Evolutionary conservation across 2,888 invertebrate genomes (phyloP).

Genomic region (Drosophila diplacantha): DNA sequence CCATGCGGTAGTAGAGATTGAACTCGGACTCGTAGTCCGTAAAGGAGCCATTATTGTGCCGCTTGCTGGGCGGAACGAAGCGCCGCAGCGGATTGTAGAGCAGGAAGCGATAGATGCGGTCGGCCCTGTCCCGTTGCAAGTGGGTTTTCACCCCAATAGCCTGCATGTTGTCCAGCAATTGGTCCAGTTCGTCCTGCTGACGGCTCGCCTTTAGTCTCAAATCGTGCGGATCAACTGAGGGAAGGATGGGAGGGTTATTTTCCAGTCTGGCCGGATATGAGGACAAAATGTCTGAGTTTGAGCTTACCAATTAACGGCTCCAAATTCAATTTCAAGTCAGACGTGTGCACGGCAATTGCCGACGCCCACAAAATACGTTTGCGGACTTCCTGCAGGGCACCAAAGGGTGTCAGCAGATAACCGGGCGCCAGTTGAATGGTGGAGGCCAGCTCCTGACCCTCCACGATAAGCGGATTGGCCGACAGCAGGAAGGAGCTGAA

Average conservation of each 20-base stretch:
- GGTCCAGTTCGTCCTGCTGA: conserved; percentile 72
- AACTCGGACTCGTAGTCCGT: conserved; percentile 75
- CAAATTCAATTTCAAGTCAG: conserved; percentile 74
- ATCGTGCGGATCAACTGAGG: conserved; percentile 70
- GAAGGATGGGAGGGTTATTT: neutral
- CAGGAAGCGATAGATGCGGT: conserved; percentile 71
- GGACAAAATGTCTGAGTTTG: conserved; percentile 36
- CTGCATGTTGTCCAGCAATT: conserved; percentile 74
- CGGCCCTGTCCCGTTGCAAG: conserved; percentile 62
- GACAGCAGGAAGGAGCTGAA: conserved; percentile 69
- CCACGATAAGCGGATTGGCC: conserved; percentile 75
- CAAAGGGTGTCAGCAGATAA: conserved; percentile 73
- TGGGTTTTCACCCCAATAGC: conserved; percentile 64
- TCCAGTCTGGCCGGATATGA: conserved; percentile 51
- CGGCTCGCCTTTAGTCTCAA: conserved; percentile 63
- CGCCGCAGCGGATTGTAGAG: conserved; percentile 72
- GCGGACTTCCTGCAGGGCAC: conserved; percentile 75
- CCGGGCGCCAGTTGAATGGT: conserved; percentile 75
- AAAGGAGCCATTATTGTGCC: conserved; percentile 72
- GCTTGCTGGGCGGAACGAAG: conserved; percentile 71
- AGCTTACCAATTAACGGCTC: conserved; percentile 73
- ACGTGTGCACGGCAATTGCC: conserved; percentile 69
- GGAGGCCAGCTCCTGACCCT: conserved; percentile 72
- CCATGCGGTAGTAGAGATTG: conserved; percentile 78
- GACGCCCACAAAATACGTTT: conserved; percentile 75